Conservation (phyloP, 1,140 invertebrate genomes). For the Drosophila orosa region DNA sequence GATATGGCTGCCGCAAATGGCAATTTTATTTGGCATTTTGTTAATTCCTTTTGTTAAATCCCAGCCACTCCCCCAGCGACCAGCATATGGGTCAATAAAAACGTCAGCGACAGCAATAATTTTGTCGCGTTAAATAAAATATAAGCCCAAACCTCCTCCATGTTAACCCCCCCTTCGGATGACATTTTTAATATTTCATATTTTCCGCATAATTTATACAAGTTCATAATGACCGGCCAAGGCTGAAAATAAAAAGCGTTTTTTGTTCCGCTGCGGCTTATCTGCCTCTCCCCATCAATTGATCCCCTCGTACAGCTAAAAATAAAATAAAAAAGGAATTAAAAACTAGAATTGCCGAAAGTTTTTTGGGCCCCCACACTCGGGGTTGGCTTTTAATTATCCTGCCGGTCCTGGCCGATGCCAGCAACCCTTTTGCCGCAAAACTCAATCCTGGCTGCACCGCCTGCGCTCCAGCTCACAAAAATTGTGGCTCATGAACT, state of each 20-base stretch:
- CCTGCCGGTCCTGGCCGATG: conserved; percentile 21
- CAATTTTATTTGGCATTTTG: conserved; percentile 70
- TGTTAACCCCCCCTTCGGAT: conserved; percentile 11
- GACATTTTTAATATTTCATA: conserved; percentile 67
- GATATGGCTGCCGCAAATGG: conserved; percentile 51
- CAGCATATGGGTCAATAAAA: conserved; percentile 71
- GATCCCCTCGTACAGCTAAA: conserved; percentile 15
- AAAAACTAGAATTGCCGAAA: conserved; percentile 61
- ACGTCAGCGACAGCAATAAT: conserved; percentile 68
- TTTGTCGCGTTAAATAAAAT: conserved; percentile 65
- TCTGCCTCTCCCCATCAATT: conserved; percentile 58
- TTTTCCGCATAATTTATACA: conserved; percentile 59
- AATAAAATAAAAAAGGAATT: conserved; percentile 1
- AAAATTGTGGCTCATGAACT: conserved; percentile 79
- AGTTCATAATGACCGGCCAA: conserved; percentile 33
- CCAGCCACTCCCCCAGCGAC: neutral
- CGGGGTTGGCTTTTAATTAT: conserved; percentile 70
- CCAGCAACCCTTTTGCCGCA: conserved; percentile 60
- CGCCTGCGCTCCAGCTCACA: conserved; percentile 14
- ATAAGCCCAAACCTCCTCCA: conserved; percentile 28
- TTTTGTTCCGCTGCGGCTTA: conserved; percentile 42
- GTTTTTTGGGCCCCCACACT: conserved; percentile 61
- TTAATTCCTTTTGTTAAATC: conserved; percentile 32
- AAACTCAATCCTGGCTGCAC: conserved; percentile 17
- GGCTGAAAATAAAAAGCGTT: conserved; percentile 43